These are phyloP conservation scores for Drosophila anomalipes DNA, from an alignment of 2,888 invertebrate species.

Conservation along the genomic window DNA sequence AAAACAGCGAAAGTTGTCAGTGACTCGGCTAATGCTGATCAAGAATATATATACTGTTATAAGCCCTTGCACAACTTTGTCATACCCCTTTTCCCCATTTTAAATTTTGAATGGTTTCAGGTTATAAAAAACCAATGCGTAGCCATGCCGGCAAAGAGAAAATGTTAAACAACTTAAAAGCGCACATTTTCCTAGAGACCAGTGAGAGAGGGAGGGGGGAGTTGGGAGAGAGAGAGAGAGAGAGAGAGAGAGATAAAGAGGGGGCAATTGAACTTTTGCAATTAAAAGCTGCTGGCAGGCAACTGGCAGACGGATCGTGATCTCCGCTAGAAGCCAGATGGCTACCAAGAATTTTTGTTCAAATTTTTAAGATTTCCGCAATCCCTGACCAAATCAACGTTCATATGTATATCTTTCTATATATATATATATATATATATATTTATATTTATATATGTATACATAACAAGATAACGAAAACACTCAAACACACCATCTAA, in stretches of 20 bases:
- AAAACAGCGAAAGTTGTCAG: background rate
- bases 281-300: conserved; percentile 56
- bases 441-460: background rate
- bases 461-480: background rate
- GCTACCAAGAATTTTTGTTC: conserved; percentile 29
- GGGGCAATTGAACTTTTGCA: conserved; percentile 65
- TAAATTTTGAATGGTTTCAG: background rate
- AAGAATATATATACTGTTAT: background rate
- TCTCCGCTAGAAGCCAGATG: conserved; percentile 54
- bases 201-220: background rate
- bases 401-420: background rate
- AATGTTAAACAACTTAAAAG: conserved; percentile 46
- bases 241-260: background rate
- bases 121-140: conserved; percentile 30
- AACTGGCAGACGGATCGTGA: conserved; percentile 44
- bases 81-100: background rate
- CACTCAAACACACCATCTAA: conserved; percentile 36
- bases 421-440: background rate
- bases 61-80: background rate
- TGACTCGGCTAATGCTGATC: background rate
- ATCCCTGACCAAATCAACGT: conserved; percentile 31
- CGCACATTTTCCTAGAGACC: conserved; percentile 38
- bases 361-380: conserved; percentile 53
- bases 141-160: conserved; percentile 44
- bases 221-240: background rate